phyloP scores from a whole-genome alignment of 2,113 vertebrate species.

The Cyprinodon variegatus region DNA sequence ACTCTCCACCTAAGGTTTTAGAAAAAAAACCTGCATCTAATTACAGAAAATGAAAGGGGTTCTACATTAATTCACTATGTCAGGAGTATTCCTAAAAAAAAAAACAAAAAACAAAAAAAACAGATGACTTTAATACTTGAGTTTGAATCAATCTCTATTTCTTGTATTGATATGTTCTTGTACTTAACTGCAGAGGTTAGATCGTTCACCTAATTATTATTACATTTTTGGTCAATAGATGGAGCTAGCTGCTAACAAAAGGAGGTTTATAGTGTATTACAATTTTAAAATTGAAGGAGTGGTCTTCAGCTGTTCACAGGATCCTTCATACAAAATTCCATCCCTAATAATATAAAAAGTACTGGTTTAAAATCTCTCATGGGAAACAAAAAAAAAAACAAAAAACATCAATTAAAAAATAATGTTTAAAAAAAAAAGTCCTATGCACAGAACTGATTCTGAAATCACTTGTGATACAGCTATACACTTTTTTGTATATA shows the following conservation, averaged over 20 bases:
- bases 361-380: background rate
- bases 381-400: no score
- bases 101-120: no score
- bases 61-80: no score
- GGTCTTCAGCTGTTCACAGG: background rate
- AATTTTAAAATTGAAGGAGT: background rate
- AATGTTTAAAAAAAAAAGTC: background rate
- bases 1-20: no score
- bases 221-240: background rate
- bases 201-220: background rate
- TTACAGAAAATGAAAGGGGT: no score
- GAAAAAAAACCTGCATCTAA: no score
- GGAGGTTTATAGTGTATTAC: background rate
- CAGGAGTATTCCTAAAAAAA: no score
- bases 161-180: no score
- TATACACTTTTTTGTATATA: background rate
- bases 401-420: background rate
- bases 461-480: background rate
- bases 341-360: background rate
- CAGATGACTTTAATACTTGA: no score
- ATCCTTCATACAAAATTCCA: background rate
- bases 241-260: background rate
- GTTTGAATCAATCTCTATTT: no score
- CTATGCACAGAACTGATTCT: background rate
- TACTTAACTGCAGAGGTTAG: no score